Evolutionary conservation across 2,888 invertebrate genomes (phyloP).

Genomic region (Tromatobia lineatoria): DNA sequence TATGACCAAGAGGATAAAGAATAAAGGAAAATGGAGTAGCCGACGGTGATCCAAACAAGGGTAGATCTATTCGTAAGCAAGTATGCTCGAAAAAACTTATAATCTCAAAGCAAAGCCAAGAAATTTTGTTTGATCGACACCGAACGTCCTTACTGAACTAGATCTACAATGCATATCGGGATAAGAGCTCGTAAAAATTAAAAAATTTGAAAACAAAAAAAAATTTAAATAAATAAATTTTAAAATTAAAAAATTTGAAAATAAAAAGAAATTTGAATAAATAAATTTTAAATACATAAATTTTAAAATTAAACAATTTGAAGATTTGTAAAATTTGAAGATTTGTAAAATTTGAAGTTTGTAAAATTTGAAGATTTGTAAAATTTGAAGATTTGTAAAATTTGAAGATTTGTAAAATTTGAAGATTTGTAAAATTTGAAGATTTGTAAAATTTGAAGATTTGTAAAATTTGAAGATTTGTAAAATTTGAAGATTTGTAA

Average conservation of each 20-base stretch:
- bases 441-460: background rate
- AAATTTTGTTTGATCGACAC: background rate
- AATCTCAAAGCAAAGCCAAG: background rate
- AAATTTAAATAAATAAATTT: background rate
- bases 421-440: background rate
- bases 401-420: background rate
- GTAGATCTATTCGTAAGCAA: slow-evolving; percentile 4
- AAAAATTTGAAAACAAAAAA: no score
- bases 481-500: background rate
- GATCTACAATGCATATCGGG: background rate
- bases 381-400: background rate
- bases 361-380: background rate
- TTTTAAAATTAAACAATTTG: background rate
- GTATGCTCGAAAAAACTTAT: background rate
- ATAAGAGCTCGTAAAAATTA: background rate
- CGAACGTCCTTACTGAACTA: background rate
- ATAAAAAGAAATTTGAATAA: background rate
- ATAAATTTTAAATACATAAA: no score
- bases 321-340: background rate
- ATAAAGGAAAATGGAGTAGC: background rate
- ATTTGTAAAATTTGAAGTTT: background rate
- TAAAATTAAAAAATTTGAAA: background rate
- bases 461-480: background rate
- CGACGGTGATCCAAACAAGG: background rate
- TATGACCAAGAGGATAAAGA: background rate